phyloP scores from a whole-genome alignment of 2,797 vertebrate species.

The Molossus alvarezi region DNA sequence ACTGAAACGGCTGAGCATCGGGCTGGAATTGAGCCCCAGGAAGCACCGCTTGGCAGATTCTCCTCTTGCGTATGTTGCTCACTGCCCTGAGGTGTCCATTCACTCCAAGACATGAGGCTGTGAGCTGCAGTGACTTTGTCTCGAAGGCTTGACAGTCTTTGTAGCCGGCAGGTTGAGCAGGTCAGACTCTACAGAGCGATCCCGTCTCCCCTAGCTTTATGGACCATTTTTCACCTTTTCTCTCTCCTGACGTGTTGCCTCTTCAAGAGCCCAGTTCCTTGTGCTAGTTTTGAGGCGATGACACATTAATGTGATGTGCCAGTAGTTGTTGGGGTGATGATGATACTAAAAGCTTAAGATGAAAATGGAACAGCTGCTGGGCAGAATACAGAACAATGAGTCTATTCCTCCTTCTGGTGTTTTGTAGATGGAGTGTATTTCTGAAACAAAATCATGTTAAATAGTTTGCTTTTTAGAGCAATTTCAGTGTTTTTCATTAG shows the following conservation, averaged over 20 bases:
- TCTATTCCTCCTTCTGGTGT: background rate
- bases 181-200: background rate
- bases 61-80: background rate
- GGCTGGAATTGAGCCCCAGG: background rate
- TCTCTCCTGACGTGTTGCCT: background rate
- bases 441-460: background rate
- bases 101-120: background rate
- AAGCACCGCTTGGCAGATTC: background rate
- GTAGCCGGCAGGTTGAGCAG: background rate
- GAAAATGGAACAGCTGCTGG: background rate
- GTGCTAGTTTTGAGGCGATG: background rate
- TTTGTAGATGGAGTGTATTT: background rate
- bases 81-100: background rate
- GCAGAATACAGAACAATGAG: background rate
- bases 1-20: background rate
- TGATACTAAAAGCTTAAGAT: background rate
- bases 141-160: background rate
- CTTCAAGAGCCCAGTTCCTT: background rate
- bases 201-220: background rate
- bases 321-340: background rate
- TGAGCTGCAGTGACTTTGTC: background rate
- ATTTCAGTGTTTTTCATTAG: constrained; percentile 16
- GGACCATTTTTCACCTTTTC: background rate
- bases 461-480: background rate
- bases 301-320: background rate